phyloP scores from a whole-genome alignment of 2,888 invertebrate species.

The Ectemnius continuus region DNA sequence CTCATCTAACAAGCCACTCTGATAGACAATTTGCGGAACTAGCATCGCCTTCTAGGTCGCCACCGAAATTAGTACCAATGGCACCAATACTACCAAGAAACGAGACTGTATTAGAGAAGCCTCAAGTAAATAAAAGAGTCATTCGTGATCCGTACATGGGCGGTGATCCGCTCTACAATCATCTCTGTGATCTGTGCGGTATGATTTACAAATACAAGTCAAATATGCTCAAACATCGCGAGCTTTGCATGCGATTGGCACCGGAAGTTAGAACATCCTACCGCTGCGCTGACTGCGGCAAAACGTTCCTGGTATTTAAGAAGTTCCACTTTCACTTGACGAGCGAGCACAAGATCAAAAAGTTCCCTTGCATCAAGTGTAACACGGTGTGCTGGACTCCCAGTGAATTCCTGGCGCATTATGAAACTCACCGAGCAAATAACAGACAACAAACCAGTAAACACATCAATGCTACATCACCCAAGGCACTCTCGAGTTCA shows the following conservation, averaged over 20 bases:
- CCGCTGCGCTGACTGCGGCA: conserved; percentile 69
- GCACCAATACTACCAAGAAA: conserved; percentile 27
- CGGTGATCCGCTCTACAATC: conserved; percentile 73
- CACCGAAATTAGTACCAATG: conserved; percentile 62
- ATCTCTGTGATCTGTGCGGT: conserved; percentile 71
- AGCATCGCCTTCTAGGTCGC: conserved; percentile 53
- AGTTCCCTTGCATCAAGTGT: conserved; percentile 80
- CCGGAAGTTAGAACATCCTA: conserved; percentile 67
- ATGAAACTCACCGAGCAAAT: conserved; percentile 62
- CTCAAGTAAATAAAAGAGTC: not conserved
- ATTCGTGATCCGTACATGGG: conserved; percentile 66
- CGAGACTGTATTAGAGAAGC: not conserved
- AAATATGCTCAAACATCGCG: conserved; percentile 71
- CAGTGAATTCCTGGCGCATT: conserved; percentile 79
- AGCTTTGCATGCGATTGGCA: conserved; percentile 64
- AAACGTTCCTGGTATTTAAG: conserved; percentile 72
- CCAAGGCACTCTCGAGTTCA: conserved; percentile 15
- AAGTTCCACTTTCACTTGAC: conserved; percentile 70
- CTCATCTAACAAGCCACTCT: conserved; percentile 70
- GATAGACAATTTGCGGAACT: conserved; percentile 68
- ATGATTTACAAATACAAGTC: conserved; percentile 75
- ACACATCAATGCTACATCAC: not conserved
- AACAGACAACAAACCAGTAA: not conserved
- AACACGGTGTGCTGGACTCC: conserved; percentile 78
- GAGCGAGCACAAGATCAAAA: conserved; percentile 66